Base-by-base conservation (phyloP, 1,140 invertebrate species). In the Papilio polytes region DNA sequence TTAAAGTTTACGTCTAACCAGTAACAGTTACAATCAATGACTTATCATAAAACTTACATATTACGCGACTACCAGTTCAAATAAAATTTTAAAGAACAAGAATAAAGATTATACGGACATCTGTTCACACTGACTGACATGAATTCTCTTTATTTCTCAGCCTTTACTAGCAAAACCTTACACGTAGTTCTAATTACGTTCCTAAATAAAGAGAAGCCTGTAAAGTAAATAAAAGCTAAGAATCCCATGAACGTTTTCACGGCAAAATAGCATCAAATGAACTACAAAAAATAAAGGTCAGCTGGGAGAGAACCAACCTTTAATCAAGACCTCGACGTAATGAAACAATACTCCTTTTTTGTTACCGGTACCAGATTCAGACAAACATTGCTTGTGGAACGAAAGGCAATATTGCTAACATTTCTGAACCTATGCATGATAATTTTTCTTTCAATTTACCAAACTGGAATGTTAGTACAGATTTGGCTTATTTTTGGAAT, bases 211-310 rank as follows among this genome's bases (percentile, higher is more conserved):
- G 26, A 66, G 63, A 66, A 31, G 26, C 56, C 56, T 20, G 22
- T 66, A 18, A 63, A 20, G 63, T 66, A 66, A 66, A 66, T 66
- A 66, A 66, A 66, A 66, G 63, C 63, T 66, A 66, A 66, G 63
- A 66, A 66, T 66, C 22, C 63, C 13, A 26, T 66, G 63, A 26
- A 31, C 20, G 63, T 26, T 66, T 66, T 13, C 63, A 66, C 63
- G 63, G 22, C 63, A 31, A 66, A 22, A 26, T 66, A 66, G 63
- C 13, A 31, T 26, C 63, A 66, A 66, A 66, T 66, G 26, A 66
- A 66, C 63, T 12, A 31, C 31, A 66, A 66, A 66, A 22, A 66
- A 66, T 66, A 66, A 66, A 66, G 63, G 22, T 66, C 63, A 31
- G 26, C 31, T 66, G 63, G 63, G 63, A 66, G 63, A 26, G 26